Base-by-base conservation (phyloP, 2,888 invertebrate genomes). In the Arctia plantaginis region DNA sequence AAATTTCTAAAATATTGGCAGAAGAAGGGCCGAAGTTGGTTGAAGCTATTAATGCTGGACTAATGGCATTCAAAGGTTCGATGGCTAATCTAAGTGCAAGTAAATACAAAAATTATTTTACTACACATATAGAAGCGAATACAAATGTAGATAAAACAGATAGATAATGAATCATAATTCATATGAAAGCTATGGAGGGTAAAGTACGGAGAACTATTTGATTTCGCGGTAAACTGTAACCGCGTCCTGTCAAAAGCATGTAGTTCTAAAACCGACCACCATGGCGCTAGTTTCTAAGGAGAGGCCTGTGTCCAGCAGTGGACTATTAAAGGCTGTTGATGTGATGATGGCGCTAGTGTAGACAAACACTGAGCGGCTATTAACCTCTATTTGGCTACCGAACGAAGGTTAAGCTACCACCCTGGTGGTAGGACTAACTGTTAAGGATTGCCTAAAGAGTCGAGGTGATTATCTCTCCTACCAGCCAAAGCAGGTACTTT, bases 21-120 rank as follows among this genome's bases (percentile, higher is more conserved):
- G 77, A 78, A 0, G 74, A 80, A 13, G 78, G 76, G 0, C 77
- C 81, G 0, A 75, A 77, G 13, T 35, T 83, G 13, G 39, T 77
- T 27, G 69, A 78, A 18, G 82, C 81, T 3, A 55, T 73, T 3
- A 70, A 69, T 23, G 80, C 78, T 1, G 81, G 81, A 0, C 65
- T 75, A n/a, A 51, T 23, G 0, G 73, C 64, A 4, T 65, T 73
- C 39, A 39, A 44, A 35, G 68, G 51, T 4, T 33, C 51, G 20
- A 23, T 69, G n/a, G 59, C 12, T 27, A 59, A 59, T 59, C 30
- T 59, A 30, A 59, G 59, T 30, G 13, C 59, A 59, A 59, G 59
- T 59, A 59, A 59, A 59, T 59, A 59, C 15, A 27, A 1, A 44
- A 7, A 27, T 18, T 44, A n/a, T 47, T 23, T 13, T 66, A 20